These are phyloP conservation scores for Alethe castanea DNA, from an alignment of 2,113 vertebrate species.

Conservation along the genomic window DNA sequence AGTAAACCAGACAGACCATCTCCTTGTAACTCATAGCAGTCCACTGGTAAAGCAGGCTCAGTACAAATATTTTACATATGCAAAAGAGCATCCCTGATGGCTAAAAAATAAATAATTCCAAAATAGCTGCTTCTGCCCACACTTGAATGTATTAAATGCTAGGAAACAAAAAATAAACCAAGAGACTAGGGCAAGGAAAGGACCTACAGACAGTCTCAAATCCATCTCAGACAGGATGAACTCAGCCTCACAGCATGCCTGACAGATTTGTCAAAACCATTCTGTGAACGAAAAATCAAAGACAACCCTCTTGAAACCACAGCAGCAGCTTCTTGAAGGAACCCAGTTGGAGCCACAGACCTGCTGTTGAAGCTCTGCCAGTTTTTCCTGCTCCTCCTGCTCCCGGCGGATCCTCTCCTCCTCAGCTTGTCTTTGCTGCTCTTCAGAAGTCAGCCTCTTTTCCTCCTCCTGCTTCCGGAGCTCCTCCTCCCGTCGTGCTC, in stretches of 20 bases:
- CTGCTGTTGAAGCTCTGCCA: slow-evolving; percentile 80
- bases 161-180: not conserved
- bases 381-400: slow-evolving; percentile 78
- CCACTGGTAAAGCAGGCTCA: not conserved
- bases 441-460: slow-evolving; percentile 68
- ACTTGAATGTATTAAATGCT: not conserved
- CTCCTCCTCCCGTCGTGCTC: slow-evolving; percentile 63
- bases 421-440: slow-evolving; percentile 71
- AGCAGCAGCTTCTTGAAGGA: not conserved
- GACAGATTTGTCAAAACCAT: not conserved
- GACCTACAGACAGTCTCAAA: not conserved
- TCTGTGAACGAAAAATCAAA: not conserved
- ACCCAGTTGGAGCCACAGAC: slow-evolving; percentile 24
- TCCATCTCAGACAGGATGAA: not conserved
- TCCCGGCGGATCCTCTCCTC: slow-evolving; percentile 72
- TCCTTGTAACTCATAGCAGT: not conserved
- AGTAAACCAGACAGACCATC: not conserved
- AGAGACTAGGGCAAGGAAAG: not conserved
- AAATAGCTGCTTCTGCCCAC: not conserved
- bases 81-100: not conserved
- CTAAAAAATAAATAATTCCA: not conserved
- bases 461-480: slow-evolving; percentile 72
- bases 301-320: not conserved
- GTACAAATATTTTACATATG: not conserved
- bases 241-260: not conserved